phyloP scores from a whole-genome alignment of 1,140 invertebrate species.

The Ceratina japonica region DNA sequence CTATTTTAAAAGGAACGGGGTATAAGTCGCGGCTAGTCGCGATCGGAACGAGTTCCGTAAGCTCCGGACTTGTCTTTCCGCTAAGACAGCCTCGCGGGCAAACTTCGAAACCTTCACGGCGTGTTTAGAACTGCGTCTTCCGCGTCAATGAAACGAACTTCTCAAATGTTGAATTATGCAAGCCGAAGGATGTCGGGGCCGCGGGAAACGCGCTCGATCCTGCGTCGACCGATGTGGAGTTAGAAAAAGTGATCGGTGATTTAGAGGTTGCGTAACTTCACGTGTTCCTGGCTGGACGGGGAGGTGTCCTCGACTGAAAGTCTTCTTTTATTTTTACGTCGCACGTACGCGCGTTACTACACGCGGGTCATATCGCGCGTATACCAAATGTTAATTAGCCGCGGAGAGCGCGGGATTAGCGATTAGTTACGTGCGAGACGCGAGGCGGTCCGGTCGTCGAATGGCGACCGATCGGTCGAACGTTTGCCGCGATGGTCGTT shows the following conservation, averaged over 20 bases:
- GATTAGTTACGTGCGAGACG: constrained; percentile 3
- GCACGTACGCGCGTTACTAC: constrained; percentile 17
- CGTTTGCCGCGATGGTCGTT: no score
- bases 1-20: neutral
- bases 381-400: constrained; percentile 34
- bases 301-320: constrained; percentile 51
- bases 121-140: no score
- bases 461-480: no score
- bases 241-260: constrained; percentile 61
- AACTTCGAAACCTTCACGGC: neutral
- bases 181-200: no score
- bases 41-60: neutral
- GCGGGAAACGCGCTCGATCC: no score
- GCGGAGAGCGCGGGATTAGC: neutral
- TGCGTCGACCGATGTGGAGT: constrained; percentile 10
- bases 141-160: neutral
- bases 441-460: constrained; percentile 11
- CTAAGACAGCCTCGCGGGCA: neutral
- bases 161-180: no score
- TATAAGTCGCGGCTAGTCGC: constrained; percentile 17
- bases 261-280: constrained; percentile 73
- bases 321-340: constrained; percentile 48
- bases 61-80: neutral
- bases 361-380: neutral
- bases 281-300: constrained; percentile 40